Base-by-base conservation (phyloP, 2,113 vertebrate genomes). In the Mugil cephalus region DNA sequence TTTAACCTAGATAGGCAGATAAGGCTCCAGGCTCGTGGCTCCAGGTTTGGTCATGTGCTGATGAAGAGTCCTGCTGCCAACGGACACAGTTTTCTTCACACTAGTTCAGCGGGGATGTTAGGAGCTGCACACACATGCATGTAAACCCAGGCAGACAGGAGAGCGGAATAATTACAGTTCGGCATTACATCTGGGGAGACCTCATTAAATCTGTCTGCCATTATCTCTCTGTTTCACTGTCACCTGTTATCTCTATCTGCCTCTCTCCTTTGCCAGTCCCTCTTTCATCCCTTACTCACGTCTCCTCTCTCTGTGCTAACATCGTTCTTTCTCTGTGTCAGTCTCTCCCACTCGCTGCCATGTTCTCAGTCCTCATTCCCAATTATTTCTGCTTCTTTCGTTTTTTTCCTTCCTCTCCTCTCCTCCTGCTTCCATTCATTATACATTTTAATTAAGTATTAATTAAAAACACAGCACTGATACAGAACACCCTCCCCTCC, bases 171-270 rank as follows among this genome's bases (percentile, higher is more conserved):
- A 89, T 89, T 86, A 84, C 79, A 84, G 74, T 46, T 84, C 76
- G 24, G 69, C 24, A 71, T 76, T 74, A 73, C 75, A 87, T 86
- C 75, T 79, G 53, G 85, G 74, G 81, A 82, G 89, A 84, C 80
- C 87, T 87, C 80, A 87, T 89, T 90, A 87, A 86, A 84, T 86
- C 82, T 69, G 67, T 77, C 88, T 88, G 79, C 74, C 82, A 79
- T 83, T 84, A 80, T 67, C 76, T 66, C 73, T 85, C 74, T 35
- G 65, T 61, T 54, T 82, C 85, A 80, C 82, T 75, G 82, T 80
- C 84, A 83, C 74, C 75, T 77, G 68, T 50, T 78, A 80, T 82
- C 65, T 77, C 69, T 83, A 65, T 81, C 80, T 71, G 45, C 68
- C 42, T 60, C 69, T 55, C 56, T 82, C 50, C 55, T 76, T 71